Percentiles rank a stretch among this genome's conserved stretches.
Conservation (phyloP, 2,888 invertebrate genomes). For the Tenthredo amoena region DNA sequence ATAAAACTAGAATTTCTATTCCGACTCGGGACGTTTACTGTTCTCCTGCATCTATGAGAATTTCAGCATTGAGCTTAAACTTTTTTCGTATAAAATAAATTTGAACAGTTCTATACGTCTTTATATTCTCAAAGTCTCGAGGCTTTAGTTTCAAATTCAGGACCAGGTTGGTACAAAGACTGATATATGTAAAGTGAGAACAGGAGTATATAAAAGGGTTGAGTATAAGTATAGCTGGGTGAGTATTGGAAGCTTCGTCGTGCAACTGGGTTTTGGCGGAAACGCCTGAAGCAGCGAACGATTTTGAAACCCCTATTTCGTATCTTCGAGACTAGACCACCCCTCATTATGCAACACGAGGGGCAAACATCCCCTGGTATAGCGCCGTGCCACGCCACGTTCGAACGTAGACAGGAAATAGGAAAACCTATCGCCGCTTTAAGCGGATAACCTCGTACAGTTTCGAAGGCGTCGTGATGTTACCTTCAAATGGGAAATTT, state of each 20-base stretch:
- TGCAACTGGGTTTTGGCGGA: background rate
- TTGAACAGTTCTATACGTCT: background rate
- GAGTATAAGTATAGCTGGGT: background rate
- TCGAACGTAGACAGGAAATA: constrained; percentile 43
- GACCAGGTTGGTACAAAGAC: background rate
- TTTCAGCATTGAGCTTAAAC: background rate
- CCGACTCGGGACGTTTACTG: background rate
- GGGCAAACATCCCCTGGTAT: constrained; percentile 6
- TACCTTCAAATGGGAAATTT: constrained; percentile 11
- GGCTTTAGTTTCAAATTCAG: constrained; percentile 9
- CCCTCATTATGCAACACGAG: constrained; percentile 46
- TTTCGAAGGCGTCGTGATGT: constrained; percentile 28
- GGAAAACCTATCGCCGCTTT: constrained; percentile 45
- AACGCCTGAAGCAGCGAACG: constrained; percentile 36
- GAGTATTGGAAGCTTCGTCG: constrained; percentile 19
- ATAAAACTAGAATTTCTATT: constrained; percentile 5
- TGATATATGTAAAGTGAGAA: constrained; percentile 31
- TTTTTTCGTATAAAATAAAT: background rate
- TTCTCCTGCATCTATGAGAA: background rate
- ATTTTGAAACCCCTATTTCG: constrained; percentile 32
- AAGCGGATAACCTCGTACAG: constrained; percentile 51
- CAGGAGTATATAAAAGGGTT: background rate
- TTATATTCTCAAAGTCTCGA: background rate
- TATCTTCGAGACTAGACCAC: constrained; percentile 28
- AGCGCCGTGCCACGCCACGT: background rate